Percentiles rank a stretch among this genome's conserved stretches.
Evolutionary conservation across 64 coral and sea anemone species (phyloP).

Genomic region (Montipora foliosa): DNA sequence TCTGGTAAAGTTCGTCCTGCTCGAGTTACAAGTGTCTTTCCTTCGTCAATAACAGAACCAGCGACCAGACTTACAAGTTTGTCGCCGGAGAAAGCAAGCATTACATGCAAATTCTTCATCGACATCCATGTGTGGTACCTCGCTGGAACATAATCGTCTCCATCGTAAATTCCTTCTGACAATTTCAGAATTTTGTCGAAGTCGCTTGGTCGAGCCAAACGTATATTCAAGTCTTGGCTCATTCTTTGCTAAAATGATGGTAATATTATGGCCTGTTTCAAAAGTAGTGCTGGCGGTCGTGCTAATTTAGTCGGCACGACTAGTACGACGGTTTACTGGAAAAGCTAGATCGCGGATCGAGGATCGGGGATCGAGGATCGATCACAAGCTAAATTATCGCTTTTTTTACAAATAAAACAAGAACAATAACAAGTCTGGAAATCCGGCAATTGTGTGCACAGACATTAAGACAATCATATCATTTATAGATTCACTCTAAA

Average conservation of each 20-base stretch:
- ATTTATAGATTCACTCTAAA: too few species aligned
- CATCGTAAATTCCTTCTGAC: conserved; percentile 52
- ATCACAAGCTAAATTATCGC: too few species aligned
- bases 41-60: conserved; percentile 29
- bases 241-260: background rate
- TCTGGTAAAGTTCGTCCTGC: conserved; percentile 12
- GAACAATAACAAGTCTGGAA: too few species aligned
- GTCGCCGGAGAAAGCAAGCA: conserved; percentile 17
- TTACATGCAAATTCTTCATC: conserved; percentile 1
- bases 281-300: too few species aligned
- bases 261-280: too few species aligned
- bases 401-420: too few species aligned
- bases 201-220: conserved; percentile 35
- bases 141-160: conserved; percentile 54
- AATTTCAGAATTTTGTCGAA: conserved; percentile 41
- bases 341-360: too few species aligned
- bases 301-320: too few species aligned
- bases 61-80: conserved; percentile 19
- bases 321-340: too few species aligned
- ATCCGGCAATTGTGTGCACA: too few species aligned
- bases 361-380: too few species aligned
- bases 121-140: conserved; percentile 54
- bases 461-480: too few species aligned
- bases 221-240: background rate
- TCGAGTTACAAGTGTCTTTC: background rate